Percentiles rank a stretch among this genome's conserved stretches.
These are phyloP conservation scores for Microplitis demolitor DNA, from an alignment of 1,140 invertebrate genomes.

Conservation along the genomic window DNA sequence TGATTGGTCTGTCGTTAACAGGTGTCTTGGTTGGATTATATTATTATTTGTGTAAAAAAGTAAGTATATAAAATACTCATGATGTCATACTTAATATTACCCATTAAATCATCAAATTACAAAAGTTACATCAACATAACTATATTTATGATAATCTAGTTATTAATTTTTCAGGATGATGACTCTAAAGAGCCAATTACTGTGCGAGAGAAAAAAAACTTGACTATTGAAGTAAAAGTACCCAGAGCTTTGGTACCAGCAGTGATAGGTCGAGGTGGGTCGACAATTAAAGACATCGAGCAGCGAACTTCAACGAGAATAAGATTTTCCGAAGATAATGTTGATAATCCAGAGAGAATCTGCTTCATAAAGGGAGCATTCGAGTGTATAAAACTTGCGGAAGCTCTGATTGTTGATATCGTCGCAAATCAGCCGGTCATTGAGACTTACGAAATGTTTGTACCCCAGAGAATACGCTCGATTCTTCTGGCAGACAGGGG, in stretches of 20 bases:
- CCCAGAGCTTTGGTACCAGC: constrained; percentile 57
- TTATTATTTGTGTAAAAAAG: constrained; percentile 57
- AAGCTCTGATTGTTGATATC: constrained; percentile 73
- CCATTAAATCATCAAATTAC: background rate
- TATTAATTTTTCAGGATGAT: constrained; percentile 31
- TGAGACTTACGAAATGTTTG: constrained; percentile 67
- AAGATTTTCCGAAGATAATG: constrained; percentile 65
- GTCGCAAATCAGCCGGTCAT: constrained; percentile 71
- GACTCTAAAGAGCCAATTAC: constrained; percentile 28
- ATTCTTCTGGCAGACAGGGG: constrained; percentile 75
- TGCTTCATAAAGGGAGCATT: constrained; percentile 71
- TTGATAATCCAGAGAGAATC: constrained; percentile 47
- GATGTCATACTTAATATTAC: background rate
- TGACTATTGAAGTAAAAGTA: constrained; percentile 57
- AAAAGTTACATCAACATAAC: background rate
- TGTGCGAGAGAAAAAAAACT: constrained; percentile 31
- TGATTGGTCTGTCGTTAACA: constrained; percentile 56
- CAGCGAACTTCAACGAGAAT: constrained; percentile 72
- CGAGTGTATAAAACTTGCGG: constrained; percentile 70
- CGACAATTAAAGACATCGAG: constrained; percentile 74
- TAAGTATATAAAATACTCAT: constrained; percentile 26
- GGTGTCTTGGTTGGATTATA: constrained; percentile 53
- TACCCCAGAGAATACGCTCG: constrained; percentile 69
- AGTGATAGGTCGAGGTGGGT: constrained; percentile 70
- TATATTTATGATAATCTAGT: background rate